Evolutionary conservation across 2,113 vertebrate species (phyloP), one percentile per base, ranked within the genome.

Genomic region (Passer montanus): DNA sequence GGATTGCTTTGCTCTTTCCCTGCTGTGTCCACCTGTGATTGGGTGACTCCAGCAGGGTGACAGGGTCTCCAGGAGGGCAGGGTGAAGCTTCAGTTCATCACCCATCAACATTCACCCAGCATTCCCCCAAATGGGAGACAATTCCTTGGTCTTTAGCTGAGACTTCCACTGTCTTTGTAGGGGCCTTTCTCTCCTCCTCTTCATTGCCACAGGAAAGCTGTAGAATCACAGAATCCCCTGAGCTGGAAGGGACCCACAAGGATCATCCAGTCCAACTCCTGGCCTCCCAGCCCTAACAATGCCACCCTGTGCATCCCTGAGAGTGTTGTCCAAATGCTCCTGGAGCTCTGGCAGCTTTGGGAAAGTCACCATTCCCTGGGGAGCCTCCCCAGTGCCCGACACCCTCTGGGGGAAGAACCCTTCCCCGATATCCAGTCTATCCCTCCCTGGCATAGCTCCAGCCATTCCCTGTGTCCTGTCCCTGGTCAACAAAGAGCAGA

Each of bases 281-380:
- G 50, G 0, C 9, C 27, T 19, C 10, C 4, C 43, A 73, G 23
- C 17, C 6, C 7, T n/a, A 68, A 11, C 7, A 60, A 55, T 31
- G 30, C 39, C 69, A 60, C 7, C 31, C 16, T 68, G 33, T 46
- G 19, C 35, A 24, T 30, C 35, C n/a, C 53, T 68, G 23, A 4
- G 39, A 53, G 11, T 0, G 0, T 7, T 83, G 11, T 60, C 53
- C 53, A 53, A 82, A 68, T 0, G 0, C 2, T 47, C 39, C 70
- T 62, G 41, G 24, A 75, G n/a, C 30, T 68, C 87, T 74, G 69
- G 24, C 19, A 53, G 69, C 33, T 0, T 46, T n/a, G 19, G 68
- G 5, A 3, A 15, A 24, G 33, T 33, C 12, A 23, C 33, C 56
- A 35, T 35, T 58, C 15, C 33, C 44, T 52, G 43, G 15, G 37